Evolutionary conservation across 2,113 vertebrate genomes (phyloP), one percentile per base, ranked within the genome.

Genomic region (Microtus richardsoni): DNA sequence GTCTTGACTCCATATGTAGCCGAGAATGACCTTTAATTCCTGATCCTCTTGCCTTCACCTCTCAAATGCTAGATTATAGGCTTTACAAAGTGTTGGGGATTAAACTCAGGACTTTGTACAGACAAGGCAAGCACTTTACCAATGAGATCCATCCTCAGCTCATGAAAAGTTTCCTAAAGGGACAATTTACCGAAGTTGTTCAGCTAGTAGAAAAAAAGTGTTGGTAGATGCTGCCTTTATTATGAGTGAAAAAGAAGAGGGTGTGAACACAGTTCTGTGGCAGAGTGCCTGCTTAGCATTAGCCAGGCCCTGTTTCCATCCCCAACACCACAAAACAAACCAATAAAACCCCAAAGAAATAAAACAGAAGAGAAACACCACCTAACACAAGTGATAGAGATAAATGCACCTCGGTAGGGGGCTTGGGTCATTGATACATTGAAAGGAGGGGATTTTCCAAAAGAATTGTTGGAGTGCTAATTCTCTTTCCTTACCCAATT

Each of bases 121-220:
- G 33, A 21, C 44, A n/a, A 52, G 30, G 39, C 62, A 85, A 85
- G 19, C 41, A 44, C 60, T 84, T 26, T 85, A 47, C 62, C 62
- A 66, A 47, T 84, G 82, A 66, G 60, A 30, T 66, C 28, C 9
- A 44, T 70, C 19, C 21, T 47, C 64, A 52, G 33, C 19, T 66
- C 66, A 87, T n/a, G 83, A 94, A 93, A 66, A 90, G 80, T 85
- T 97, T 95, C 64, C 47, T 91, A 41, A 97, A 94, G 62, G 60
- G 83, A 47, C 16, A 66, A 11, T 97, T 58, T 96, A 49, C 78
- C 85, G 86, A 98, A 52, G 92, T 66, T 95, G 94, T 87, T 91
- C 49, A 97, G 87, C 94, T 97, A 89, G 91, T 95, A 93, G 95
- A 86, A 92, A 88, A 97, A 91, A 89, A 97, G 47, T 91, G 82